These are phyloP conservation scores for Hyalella azteca DNA, from an alignment of 2,888 invertebrate genomes.

Conservation along the genomic window DNA sequence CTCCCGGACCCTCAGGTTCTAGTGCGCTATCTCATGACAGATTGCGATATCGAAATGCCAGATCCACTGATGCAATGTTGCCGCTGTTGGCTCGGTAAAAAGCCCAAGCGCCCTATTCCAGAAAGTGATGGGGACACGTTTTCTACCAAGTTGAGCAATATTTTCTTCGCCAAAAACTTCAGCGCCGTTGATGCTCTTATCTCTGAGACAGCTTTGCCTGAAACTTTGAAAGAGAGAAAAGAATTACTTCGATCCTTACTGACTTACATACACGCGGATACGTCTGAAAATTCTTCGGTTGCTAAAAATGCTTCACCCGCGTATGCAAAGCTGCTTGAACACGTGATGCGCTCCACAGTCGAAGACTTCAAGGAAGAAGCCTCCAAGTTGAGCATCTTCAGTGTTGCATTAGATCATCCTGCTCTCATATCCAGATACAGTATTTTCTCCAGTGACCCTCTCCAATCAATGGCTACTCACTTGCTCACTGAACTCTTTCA, in stretches of 20 bases:
- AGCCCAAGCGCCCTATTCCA: neutral
- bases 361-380: neutral
- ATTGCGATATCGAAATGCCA: neutral
- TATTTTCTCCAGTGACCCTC: neutral
- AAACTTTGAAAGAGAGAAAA: neutral
- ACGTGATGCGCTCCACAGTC: slow-evolving; percentile 1
- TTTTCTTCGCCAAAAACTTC: slow-evolving; percentile 10
- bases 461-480: neutral
- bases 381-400: neutral
- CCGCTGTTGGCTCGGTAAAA: slow-evolving; percentile 22
- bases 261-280: neutral
- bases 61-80: neutral
- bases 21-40: neutral
- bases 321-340: neutral
- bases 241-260: neutral
- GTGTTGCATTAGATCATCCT: neutral
- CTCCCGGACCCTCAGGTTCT: slow-evolving; percentile 1
- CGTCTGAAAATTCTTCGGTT: neutral
- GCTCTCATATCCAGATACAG: slow-evolving; percentile 2
- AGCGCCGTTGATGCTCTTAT: neutral
- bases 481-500: slow-evolving; percentile 2
- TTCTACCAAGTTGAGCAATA: neutral
- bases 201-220: neutral
- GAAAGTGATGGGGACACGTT: neutral
- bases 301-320: neutral